A percentile compares a stretch with the other conserved stretches of the same genome.
phyloP scores from a whole-genome alignment of 2,888 invertebrate genomes.

The Smittia sp. region DNA sequence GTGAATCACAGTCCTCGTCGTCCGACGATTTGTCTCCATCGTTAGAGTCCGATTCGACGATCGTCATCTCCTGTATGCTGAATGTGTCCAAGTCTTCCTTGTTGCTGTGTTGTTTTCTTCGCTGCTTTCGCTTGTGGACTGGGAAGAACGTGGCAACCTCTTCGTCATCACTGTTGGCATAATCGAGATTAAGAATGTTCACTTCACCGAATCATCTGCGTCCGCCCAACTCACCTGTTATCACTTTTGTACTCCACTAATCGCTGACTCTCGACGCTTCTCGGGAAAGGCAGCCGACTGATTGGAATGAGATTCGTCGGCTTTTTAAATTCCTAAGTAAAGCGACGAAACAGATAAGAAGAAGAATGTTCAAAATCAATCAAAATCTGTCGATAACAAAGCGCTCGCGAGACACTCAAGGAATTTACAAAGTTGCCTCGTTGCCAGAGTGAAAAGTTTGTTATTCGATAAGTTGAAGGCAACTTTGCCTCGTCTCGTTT shows the following conservation, averaged over 20 bases:
- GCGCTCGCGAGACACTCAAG: not conserved
- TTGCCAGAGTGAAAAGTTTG: not conserved
- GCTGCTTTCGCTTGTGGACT: conserved; percentile 10
- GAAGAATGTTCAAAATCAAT: not conserved
- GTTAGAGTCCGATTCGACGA: conserved; percentile 52
- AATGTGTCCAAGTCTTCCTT: conserved; percentile 48
- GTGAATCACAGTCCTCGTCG: conserved; percentile 52
- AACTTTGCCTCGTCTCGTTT: not conserved
- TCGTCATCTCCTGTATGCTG: conserved; percentile 54
- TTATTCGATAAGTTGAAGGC: too few relatives aligned
- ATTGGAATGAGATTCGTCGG: conserved; percentile 51
- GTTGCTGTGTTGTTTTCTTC: not conserved
- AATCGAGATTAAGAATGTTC: conserved; percentile 11
- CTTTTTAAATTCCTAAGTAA: conserved; percentile 5
- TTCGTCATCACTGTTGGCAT: conserved; percentile 48
- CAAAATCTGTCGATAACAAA: not conserved
- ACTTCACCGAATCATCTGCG: not conserved
- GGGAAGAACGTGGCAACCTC: conserved; percentile 52
- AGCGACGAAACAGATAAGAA: not conserved
- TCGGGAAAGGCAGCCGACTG: conserved; percentile 51
- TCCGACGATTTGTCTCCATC: conserved; percentile 47
- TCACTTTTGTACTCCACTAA: conserved; percentile 54
- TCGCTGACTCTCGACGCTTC: conserved; percentile 50
- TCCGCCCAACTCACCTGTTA: conserved; percentile 43
- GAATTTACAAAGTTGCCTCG: not conserved